phyloP scores from a whole-genome alignment of 2,113 vertebrate genomes.

The Channa maculata region DNA sequence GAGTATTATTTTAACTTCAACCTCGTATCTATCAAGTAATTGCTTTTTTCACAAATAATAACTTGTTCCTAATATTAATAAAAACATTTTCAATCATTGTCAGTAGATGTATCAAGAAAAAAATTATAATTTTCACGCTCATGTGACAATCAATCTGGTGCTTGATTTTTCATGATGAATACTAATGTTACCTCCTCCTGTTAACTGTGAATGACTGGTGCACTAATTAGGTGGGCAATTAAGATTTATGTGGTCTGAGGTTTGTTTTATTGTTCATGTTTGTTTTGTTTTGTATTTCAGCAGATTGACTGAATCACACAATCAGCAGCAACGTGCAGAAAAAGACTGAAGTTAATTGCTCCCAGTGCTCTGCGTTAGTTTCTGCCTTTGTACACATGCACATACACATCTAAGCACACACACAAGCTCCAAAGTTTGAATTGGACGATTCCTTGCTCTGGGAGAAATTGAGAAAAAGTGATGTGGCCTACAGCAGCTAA shows the following conservation, averaged over 20 bases:
- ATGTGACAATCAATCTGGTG: constrained; percentile 31
- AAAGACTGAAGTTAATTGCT: constrained; percentile 80
- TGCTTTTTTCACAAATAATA: constrained; percentile 9
- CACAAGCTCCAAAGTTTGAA: constrained; percentile 23
- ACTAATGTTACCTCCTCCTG: constrained; percentile 35
- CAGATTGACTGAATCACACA: constrained; percentile 62
- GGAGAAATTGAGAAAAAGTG: constrained; percentile 53
- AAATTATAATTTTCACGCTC: constrained; percentile 1
- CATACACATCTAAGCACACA: neutral
- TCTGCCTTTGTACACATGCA: constrained; percentile 38
- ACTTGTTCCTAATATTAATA: constrained; percentile 1
- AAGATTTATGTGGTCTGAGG: constrained; percentile 63
- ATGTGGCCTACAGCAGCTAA: constrained; percentile 75
- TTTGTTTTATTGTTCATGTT: constrained; percentile 72
- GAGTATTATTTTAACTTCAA: constrained; percentile 6
- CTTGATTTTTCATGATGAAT: constrained; percentile 66
- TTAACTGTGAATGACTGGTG: constrained; percentile 46
- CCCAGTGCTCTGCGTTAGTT: constrained; percentile 73
- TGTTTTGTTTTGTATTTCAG: constrained; percentile 66
- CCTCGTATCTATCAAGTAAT: neutral
- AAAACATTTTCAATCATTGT: neutral
- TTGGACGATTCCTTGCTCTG: constrained; percentile 44
- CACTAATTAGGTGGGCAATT: constrained; percentile 73
- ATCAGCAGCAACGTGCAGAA: constrained; percentile 62
- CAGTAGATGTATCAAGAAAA: constrained; percentile 15